Base-by-base conservation (phyloP, 1,140 invertebrate genomes). In the Diabrotica virgifera region DNA sequence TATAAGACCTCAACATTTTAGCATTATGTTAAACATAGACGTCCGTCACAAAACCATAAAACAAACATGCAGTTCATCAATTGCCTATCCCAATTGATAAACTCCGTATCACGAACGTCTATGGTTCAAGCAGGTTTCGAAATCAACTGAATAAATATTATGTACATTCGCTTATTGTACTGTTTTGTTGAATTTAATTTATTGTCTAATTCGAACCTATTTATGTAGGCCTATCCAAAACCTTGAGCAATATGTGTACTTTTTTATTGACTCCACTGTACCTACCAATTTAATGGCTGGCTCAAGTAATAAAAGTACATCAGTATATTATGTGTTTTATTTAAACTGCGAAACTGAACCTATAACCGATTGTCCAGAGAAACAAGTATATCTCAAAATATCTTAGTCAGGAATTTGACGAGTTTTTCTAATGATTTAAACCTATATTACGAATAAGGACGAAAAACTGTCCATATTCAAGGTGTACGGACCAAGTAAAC, bases 211-310 rank as follows among this genome's bases (percentile, higher is more conserved):
- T 36, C n/a, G 14, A 46, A 46, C 40, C 40, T 46, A 46, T 57
- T 55, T 8, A 13, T 40, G 55, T 57, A 57, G 55, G 36, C 36
- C 55, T 57, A 57, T 46, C 40, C 55, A 37, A 36, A 24, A 57
- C 36, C 55, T 46, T n/a, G 40, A 57, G 55, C 55, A 57, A 57
- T 57, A 55, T 36, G 36, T 55, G 55, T 57, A 57, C 55, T 57
- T 57, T 57, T 57, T 57, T 57, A 57, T 57, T 37, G 37, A 5
- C 24, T 57, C 8, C 36, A 36, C 55, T 57, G 55, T 57, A 57
- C 24, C 24, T 55, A 12, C 53, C 36, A 7, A 36, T 36, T 12
- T 36, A 57, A 37, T 57, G 55, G 36, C 36, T 57, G 55, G 55
- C 55, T 57, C 55, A 57, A 57, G 12, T 57, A 57, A 57, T 36